A percentile compares a stretch with the other conserved stretches of the same genome.
Conservation (phyloP, 2,888 invertebrate genomes). For the Carterocephalus palaemon region DNA sequence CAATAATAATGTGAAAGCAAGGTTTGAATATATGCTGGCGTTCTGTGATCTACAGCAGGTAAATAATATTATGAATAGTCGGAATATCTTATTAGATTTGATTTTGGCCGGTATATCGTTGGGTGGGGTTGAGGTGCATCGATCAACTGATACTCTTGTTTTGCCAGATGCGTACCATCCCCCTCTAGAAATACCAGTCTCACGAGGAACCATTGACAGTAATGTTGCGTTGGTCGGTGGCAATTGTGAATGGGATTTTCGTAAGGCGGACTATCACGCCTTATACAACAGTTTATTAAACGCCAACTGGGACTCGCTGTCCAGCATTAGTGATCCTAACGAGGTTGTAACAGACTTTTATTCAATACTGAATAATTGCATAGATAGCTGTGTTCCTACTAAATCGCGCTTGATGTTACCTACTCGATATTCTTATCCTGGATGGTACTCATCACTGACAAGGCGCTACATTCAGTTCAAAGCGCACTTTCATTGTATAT, state of each 20-base stretch:
- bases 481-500: too few relatives aligned
- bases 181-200: neutral
- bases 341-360: neutral
- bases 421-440: too few relatives aligned
- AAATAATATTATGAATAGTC: neutral
- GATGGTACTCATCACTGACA: too few relatives aligned
- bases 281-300: neutral
- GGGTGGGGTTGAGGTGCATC: neutral
- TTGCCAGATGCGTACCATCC: neutral
- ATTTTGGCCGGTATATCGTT: neutral
- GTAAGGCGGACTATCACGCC: neutral
- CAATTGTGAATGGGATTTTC: neutral
- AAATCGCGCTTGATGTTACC: too few relatives aligned
- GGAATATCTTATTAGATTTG: neutral
- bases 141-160: neutral
- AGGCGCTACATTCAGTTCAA: too few relatives aligned
- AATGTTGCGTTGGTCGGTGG: neutral
- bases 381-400: too few relatives aligned
- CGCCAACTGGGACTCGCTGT: neutral
- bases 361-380: neutral
- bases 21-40: neutral
- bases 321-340: neutral
- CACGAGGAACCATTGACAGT: too few relatives aligned
- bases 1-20: neutral
- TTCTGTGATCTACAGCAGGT: constrained; percentile 1